Base-by-base conservation (phyloP, 2,797 vertebrate genomes). In the Molothrus aeneus region DNA sequence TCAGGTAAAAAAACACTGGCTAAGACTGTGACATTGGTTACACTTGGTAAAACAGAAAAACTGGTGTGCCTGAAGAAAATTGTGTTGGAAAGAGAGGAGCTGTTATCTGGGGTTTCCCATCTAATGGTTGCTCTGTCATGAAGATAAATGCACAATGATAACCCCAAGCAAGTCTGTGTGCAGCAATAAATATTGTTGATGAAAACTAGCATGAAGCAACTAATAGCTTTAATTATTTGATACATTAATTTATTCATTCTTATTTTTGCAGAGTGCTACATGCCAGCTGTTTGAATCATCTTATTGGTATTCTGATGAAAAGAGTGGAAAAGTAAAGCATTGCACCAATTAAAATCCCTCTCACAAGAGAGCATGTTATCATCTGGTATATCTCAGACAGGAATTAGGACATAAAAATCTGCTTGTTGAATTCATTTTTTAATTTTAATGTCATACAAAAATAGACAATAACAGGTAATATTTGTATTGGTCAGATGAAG, bases 131-230 rank as follows among this genome's bases (percentile, higher is more conserved):
- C 75, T 89, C 69, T 77, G 43, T 70, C 83, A 60, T n/a, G 59
- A 86, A 96, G 75, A 92, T 53, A 95, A 97, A 94, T 81, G 81
- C 70, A 77, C 90, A 86, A 4, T 66, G 92, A 92, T 86, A 94
- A 94, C 92, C 78, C 38, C 7, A 66, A 95, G 85, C 80, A 79
- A 91, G 57, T 36, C 72, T 93, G 38, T 48, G 32, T 54, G 43
- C 63, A 95, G 80, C 65, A 53, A 42, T 57, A 68, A 95, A 92
- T 84, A 77, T 3, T 61, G 34, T 24, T 90, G 82, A 70, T 60
- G 73, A 88, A 91, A 93, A 79, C 24, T 79, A 60, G 36, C 5
- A 4, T 48, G 57, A 88, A 81, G 29, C 43, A 92, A 36, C 64
- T 93, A 94, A 81, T 70, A 88, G 56, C 45, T 91, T 90, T 83